Base-by-base conservation (phyloP, 2,113 vertebrate species). In the Nothocercus nigrocapillus region DNA sequence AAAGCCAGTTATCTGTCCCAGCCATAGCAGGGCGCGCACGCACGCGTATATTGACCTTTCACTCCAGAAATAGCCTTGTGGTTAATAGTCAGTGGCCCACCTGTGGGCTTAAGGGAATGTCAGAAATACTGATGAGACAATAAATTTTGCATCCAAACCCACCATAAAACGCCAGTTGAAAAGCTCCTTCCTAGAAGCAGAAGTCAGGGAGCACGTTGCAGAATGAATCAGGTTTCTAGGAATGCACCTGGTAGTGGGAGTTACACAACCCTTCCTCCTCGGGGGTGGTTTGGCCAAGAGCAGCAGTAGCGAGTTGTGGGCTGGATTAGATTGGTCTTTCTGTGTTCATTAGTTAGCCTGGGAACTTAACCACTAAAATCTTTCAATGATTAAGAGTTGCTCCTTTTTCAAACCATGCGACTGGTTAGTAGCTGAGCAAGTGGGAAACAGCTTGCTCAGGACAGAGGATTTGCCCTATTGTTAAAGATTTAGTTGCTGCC, bases 1-100 rank as follows among this genome's bases (percentile, higher is more conserved):
- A 70, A 5, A 56, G 20, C 42, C 8, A 67, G 22, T 64, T 79
- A 44, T 82, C 77, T 95, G 92, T 88, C 53, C 18, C 4, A 16
- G 45, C 25, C 13, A 4, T 14, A 34, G 88, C 49, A 59, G 44
- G 69, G 78, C 28, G 56, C 1, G 16, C 67, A 51, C 16, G 51
- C 63, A 74, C 6, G 18, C 4, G 36, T 70, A 34, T 86, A 2
- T 47, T 42, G 79, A 68, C 94, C 94, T 92, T 70, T 11, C 3
- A 27, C 80, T 95, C 89, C 89, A 84, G 81, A 94, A 96, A 95
- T 76, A 94, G 81, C 84, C 80, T 5, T 2, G 4, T 13, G 88
- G 47, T 63, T 70, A 44, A 38, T 20, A 69, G 88, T 3, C 85
- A 69, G 25, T 44, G 85, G 49, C 11, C 73, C 86, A 89, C 91